Base-by-base conservation (phyloP, 2,797 vertebrate species). In the Dallia pectoralis region DNA sequence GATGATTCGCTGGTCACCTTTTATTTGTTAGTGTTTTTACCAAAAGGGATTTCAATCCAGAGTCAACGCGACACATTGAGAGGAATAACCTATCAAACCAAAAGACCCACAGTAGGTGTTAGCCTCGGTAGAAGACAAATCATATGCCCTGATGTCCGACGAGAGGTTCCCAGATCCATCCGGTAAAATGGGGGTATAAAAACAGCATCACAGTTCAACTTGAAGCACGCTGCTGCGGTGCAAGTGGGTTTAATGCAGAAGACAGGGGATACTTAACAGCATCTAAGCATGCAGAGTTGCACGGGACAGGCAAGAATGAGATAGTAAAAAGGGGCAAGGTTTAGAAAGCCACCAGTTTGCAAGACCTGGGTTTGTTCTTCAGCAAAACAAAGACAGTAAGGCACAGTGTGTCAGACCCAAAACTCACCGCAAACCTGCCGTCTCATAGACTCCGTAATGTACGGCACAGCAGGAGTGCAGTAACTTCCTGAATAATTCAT, bases 381-480 rank as follows among this genome's bases (percentile, higher is more conserved):
- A 92, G 90, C 88, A 89, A 89, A 91, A 85, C 40, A 69, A 18
- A 90, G 87, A 85, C 85, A 86, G 79, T 89, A 87, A 91, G 91
- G 90, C 90, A 88, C 85, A 78, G 84, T 85, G 84, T 86, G 87
- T 88, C 84, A 81, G 89, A 89, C 91, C 90, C 91, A 91, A 81
- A 91, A 94, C 93, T 95, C 94, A 94, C 93, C 93, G 87, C 94
- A 94, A 91, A 93, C 93, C 93, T 94, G 93, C 93, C 91, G 93
- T 93, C 92, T 93, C 89, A 93, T 88, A 85, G 93, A 93, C 90
- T 94, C 94, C 93, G 91, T 92, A 88, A 92, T 91, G 94, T 88
- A 94, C 90, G 94, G 94, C 89, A 94, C 93, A 91, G 92, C 92
- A 90, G 93, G 93, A 94, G 93, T 92, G 91, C 92, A 93, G 93